phyloP scores from a whole-genome alignment of 1,140 invertebrate genomes.

The Aphis craccivora region DNA sequence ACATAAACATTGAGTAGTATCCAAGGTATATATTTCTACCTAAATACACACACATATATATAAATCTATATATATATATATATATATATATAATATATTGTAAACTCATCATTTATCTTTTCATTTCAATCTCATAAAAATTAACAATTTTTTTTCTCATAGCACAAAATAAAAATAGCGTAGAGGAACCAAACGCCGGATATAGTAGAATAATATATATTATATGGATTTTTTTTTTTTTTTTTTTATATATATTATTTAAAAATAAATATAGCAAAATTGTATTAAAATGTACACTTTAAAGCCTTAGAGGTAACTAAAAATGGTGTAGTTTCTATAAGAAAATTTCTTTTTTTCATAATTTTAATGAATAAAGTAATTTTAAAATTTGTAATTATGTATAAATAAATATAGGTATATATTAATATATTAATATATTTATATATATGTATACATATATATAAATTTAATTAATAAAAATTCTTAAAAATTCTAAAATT shows the following conservation, averaged over 20 bases:
- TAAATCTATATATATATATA: neutral
- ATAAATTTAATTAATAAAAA: constrained; percentile 43
- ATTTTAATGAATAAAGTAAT: constrained; percentile 15
- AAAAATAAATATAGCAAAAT: constrained; percentile 57
- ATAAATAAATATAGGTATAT: neutral
- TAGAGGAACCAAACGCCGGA: constrained; percentile 51
- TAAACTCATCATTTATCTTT: constrained; percentile 22
- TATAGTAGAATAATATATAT: constrained; percentile 48
- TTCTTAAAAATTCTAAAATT: constrained; percentile 51
- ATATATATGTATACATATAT: neutral
- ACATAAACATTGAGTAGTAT: constrained; percentile 49
- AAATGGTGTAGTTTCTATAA: constrained; percentile 37
- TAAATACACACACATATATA: constrained; percentile 20
- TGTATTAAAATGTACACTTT: constrained; percentile 47
- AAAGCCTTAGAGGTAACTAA: constrained; percentile 49
- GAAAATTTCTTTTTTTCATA: neutral
- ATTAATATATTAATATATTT: no score
- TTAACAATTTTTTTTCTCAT: constrained; percentile 38
- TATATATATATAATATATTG: constrained; percentile 13
- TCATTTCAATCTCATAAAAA: constrained; percentile 32
- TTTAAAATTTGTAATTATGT: neutral
- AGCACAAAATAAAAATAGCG: constrained; percentile 39
- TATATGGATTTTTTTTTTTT: constrained; percentile 28
- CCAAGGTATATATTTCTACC: constrained; percentile 39
- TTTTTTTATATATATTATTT: constrained; percentile 38